Percentiles rank a stretch among this genome's conserved stretches.
Evolutionary conservation across 1,140 invertebrate species (phyloP).

Genomic region (Anadara kagoshimensis): DNA sequence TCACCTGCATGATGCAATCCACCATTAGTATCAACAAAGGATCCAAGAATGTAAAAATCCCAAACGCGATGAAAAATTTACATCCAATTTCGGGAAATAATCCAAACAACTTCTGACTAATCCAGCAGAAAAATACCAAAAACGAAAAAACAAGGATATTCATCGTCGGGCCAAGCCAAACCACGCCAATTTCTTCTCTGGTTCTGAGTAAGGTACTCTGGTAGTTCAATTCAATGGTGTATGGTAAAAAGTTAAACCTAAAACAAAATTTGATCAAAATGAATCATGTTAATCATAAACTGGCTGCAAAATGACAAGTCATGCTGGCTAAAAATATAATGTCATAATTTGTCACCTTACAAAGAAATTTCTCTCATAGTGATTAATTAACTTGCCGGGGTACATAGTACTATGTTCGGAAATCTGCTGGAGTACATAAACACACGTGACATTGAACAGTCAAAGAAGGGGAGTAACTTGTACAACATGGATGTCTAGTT

Average conservation of each 20-base stretch:
- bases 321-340: too few species aligned
- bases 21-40: conserved; percentile 63
- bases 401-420: too few species aligned
- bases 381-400: too few species aligned
- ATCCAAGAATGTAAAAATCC: conserved; percentile 65
- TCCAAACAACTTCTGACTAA: conserved; percentile 58
- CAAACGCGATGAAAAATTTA: conserved; percentile 66
- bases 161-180: conserved; percentile 63
- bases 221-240: conserved; percentile 71
- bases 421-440: too few species aligned
- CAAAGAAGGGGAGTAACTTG: too few species aligned
- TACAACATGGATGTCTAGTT: too few species aligned
- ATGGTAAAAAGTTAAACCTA: conserved; percentile 69
- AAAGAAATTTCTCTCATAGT: too few species aligned
- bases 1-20: conserved; percentile 59
- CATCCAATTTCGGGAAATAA: conserved; percentile 66
- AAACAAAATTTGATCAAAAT: not conserved
- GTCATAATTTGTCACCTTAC: too few species aligned
- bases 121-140: conserved; percentile 55
- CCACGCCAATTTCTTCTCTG: conserved; percentile 65
- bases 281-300: too few species aligned
- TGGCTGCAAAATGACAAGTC: too few species aligned
- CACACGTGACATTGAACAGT: too few species aligned
- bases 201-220: conserved; percentile 62
- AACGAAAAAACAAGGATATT: conserved; percentile 62